Evolutionary conservation across 2,888 invertebrate genomes (phyloP).

Genomic region (Gymnosoma rotundatum): DNA sequence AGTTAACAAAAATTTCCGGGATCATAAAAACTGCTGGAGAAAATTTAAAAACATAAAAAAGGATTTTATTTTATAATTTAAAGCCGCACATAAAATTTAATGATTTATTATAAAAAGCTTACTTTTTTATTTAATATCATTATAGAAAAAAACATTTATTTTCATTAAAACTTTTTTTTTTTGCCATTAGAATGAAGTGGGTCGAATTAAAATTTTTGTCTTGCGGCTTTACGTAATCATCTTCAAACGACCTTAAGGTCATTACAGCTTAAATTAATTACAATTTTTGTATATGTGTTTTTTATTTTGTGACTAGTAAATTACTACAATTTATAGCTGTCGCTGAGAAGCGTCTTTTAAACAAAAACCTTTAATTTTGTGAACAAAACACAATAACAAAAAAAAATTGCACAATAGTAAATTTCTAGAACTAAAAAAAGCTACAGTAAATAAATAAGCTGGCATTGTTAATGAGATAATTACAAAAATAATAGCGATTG

Average conservation of each 20-base stretch:
- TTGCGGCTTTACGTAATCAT: slow-evolving; percentile 39
- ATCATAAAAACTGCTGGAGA: slow-evolving; percentile 44
- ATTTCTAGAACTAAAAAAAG: slow-evolving; percentile 7
- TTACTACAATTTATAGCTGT: slow-evolving; percentile 40
- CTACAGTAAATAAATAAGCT: slow-evolving; percentile 11
- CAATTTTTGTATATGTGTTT: slow-evolving; percentile 13
- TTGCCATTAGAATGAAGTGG: slow-evolving; percentile 24
- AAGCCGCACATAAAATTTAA: neutral
- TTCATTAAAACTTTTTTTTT: slow-evolving; percentile 34
- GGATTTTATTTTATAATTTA: slow-evolving; percentile 11
- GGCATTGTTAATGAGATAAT: slow-evolving; percentile 62
- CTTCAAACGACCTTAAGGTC: slow-evolving; percentile 50
- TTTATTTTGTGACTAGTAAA: slow-evolving; percentile 34
- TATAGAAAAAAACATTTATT: neutral
- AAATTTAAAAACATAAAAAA: neutral
- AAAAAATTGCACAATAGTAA: slow-evolving; percentile 40
- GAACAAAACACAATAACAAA: slow-evolving; percentile 18
- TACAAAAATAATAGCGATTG: slow-evolving; percentile 19
- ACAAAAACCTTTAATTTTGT: slow-evolving; percentile 36
- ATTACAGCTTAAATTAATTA: slow-evolving; percentile 51
- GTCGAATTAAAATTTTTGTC: neutral
- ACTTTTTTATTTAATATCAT: neutral
- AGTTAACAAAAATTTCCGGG: slow-evolving; percentile 54
- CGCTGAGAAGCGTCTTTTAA: slow-evolving; percentile 1
- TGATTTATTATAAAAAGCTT: neutral